Conservation (phyloP, 2,113 vertebrate genomes). For the Tretioscincus oriximinensis region DNA sequence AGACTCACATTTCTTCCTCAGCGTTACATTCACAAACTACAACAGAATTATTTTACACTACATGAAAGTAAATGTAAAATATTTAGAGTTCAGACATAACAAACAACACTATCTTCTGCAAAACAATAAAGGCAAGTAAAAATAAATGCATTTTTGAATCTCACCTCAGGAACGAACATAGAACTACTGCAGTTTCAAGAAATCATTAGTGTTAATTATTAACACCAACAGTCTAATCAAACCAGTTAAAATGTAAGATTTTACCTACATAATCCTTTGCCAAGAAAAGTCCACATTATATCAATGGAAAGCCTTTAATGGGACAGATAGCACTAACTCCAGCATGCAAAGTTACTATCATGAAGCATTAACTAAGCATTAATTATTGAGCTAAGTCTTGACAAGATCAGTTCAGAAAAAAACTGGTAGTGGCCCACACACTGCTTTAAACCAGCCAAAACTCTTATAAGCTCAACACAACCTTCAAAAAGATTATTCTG, state of each 20-base stretch:
- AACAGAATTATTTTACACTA: background rate
- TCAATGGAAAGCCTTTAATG: constrained; percentile 31
- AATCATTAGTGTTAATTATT: constrained; percentile 51
- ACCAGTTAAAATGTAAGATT: constrained; percentile 27
- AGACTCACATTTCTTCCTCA: background rate
- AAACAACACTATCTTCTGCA: constrained; percentile 52
- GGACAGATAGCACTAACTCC: constrained; percentile 68
- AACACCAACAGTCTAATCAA: too few relatives aligned
- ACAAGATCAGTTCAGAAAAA: constrained; percentile 46
- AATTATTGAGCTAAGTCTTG: constrained; percentile 49
- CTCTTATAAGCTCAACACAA: constrained; percentile 49
- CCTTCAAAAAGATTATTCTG: constrained; percentile 20
- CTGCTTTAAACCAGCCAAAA: constrained; percentile 45
- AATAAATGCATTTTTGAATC: background rate
- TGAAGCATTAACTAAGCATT: constrained; percentile 57
- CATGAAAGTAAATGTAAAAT: constrained; percentile 18
- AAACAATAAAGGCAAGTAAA: background rate
- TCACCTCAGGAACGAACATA: background rate
- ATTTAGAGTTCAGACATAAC: constrained; percentile 40
- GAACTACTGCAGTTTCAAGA: constrained; percentile 27
- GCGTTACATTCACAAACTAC: background rate
- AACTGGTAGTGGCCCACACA: constrained; percentile 49
- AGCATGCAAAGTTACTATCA: constrained; percentile 60
- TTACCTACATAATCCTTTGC: constrained; percentile 22
- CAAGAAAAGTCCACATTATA: constrained; percentile 36